These are phyloP conservation scores for Caenorhabditis japonica DNA, from an alignment of 2,888 invertebrate genomes.

Conservation along the genomic window DNA sequence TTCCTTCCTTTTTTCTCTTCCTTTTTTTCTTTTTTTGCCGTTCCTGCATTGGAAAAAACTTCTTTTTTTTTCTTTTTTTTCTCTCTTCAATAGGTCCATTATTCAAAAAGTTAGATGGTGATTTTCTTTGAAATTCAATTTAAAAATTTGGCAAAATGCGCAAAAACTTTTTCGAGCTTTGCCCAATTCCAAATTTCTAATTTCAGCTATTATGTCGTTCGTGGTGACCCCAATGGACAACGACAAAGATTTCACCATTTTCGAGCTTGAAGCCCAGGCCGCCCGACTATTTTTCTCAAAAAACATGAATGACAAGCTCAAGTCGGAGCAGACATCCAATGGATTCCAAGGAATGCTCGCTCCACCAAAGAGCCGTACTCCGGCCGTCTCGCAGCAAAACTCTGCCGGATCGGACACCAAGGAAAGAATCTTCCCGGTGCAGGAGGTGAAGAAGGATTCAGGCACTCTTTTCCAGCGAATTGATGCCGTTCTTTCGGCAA, in stretches of 20 bases:
- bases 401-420: slow-evolving; percentile 5
- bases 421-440: slow-evolving; percentile 26
- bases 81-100: no score
- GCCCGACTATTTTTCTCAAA: slow-evolving; percentile 50
- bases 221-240: slow-evolving; percentile 25
- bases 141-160: no score
- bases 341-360: slow-evolving; percentile 41
- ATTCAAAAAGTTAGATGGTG: no score
- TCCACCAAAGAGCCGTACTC: slow-evolving; percentile 27
- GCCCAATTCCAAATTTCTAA: neutral
- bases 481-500: slow-evolving; percentile 4
- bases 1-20: no score
- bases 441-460: neutral
- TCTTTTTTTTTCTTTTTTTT: no score
- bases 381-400: slow-evolving; percentile 3
- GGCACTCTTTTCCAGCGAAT: slow-evolving; percentile 7
- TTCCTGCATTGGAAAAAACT: no score
- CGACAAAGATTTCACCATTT: slow-evolving; percentile 34
- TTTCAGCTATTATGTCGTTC: slow-evolving; percentile 44
- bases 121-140: no score
- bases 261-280: slow-evolving; percentile 35
- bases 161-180: no score
- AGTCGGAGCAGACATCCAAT: slow-evolving; percentile 1
- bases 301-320: slow-evolving; percentile 36
- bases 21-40: no score